Percentiles rank a stretch among this genome's conserved stretches.
Conservation (phyloP, 2,113 vertebrate species). For the Sminthopsis crassicaudata region DNA sequence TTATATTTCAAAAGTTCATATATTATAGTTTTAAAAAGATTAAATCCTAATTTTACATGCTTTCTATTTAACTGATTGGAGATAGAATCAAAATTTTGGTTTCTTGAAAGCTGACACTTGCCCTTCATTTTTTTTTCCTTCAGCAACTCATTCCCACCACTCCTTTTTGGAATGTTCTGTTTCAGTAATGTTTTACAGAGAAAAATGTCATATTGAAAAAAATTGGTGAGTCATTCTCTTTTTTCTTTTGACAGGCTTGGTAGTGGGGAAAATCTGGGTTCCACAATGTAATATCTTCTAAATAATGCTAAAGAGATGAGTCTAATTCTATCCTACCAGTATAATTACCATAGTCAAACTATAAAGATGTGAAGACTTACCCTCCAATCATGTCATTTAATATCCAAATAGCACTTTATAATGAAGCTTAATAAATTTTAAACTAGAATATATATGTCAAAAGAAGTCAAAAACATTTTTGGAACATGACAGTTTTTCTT, state of each 20-base stretch:
- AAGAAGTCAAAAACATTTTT: conserved; percentile 51
- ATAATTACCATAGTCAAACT: conserved; percentile 2
- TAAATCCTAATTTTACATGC: too few relatives aligned
- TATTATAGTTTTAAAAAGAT: too few relatives aligned
- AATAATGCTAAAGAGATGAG: neutral
- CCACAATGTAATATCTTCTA: neutral
- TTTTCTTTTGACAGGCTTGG: neutral
- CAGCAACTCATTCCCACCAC: neutral
- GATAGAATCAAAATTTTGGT: neutral
- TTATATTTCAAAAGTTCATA: too few relatives aligned
- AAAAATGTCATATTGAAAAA: neutral
- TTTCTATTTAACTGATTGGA: neutral
- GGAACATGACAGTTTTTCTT: neutral
- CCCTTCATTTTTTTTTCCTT: neutral
- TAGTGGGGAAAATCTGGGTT: conserved; percentile 16
- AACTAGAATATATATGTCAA: conserved; percentile 48
- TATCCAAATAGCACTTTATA: conserved; percentile 61
- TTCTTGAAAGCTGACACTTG: neutral
- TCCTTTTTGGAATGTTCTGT: neutral
- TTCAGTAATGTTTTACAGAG: conserved; percentile 21
- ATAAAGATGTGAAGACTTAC: neutral
- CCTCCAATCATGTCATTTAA: conserved; percentile 32
- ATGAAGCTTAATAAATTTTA: conserved; percentile 28
- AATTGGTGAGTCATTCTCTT: conserved; percentile 12
- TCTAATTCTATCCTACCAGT: neutral